Base-by-base conservation (phyloP, 1,140 invertebrate species). In the Tachypleus tridentatus region DNA sequence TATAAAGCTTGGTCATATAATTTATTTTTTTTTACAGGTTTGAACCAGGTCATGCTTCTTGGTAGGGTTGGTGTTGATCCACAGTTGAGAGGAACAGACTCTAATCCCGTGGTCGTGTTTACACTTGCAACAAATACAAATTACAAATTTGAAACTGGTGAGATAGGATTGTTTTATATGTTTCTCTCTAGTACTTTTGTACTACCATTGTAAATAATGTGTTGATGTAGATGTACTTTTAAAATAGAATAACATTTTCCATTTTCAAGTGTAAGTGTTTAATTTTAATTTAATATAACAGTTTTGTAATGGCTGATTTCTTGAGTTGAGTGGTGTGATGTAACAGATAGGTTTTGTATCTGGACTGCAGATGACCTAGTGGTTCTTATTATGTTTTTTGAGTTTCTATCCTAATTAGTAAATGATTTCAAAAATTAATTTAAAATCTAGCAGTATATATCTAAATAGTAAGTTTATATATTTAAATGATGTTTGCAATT, bases 121-220 rank as follows among this genome's bases (percentile, higher is more conserved):
- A 91, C 91, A 7, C 69, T 97, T 58, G 93, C 93, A 4, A 97
- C 93, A 50, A 87, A 93, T 72, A 84, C 83, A 8, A 91, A 89
- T 77, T 93, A 89, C 73, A 86, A 85, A 74, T 78, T 80, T 69
- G 76, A 77, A 3, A 72, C 74, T 70, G 81, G 81, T 82, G 75
- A 71, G 48, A 63, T 50, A 7, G 8, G 47, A 60, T 64, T 51
- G 29, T 64, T 60, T 60, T 52, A 4, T 6, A 58, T 54, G n/a
- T 7, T 54, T 54, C n/a, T 54, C 7, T 8, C 7, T n/a, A 54
- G n/a, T 54, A 54, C 53, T 54, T 29, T 29, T 29, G 29, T 29
- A 29, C 29, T 29, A 29, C 29, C 29, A 29, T 29, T 29, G 29
- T 29, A 29, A 29, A 29, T 29, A 2, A 29, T 29, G 29, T 29